Base-by-base conservation (phyloP, 2,888 invertebrate genomes). In the Acleris holmiana region DNA sequence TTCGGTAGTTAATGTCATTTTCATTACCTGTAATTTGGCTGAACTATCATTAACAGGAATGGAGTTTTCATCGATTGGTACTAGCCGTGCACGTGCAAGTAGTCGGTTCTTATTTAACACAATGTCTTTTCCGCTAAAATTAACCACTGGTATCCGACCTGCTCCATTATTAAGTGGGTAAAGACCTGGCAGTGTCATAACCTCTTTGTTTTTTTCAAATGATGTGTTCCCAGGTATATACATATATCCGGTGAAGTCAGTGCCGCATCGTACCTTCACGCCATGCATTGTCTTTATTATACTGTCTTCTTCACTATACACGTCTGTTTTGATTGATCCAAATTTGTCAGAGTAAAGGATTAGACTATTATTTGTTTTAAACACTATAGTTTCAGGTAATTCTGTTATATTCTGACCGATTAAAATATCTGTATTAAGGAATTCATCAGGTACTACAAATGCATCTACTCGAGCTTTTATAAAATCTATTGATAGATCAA, bases 151-250 rank as follows among this genome's bases (percentile, higher is more conserved):
- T 13, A 40, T 41, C 15, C 21, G 54, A n/a, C 54, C 41, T 2
- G 1, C 15, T 0, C 54, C 40, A 10, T 41, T 41, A 2, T 19
- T 10, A 13, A 54, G 19, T 7, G 5, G 4, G 41, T 54, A 54
- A 21, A 54, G 3, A 15, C 54, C 54, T 41, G 17, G 54, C 15
- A 54, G 40, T 13, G 40, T 13, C 13, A 54, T 41, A n/a, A 41
- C 21, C 18, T 54, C 53, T 41, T 54, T 19, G 6, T 21, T 21
- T 7, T 15, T 15, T 41, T 54, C 41, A 7, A 21, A 41, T 21
- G 21, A 41, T 7, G n/a, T 21, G 35, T 21, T 54, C 1, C 54
- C 54, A 15, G 54, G 54, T 41, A 54, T n/a, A n/a, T 41, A 54
- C 2, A 54, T 21, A 15, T n/a, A 40, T 4, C 41, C 54, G 2